Evolutionary conservation across 2,113 vertebrate species (phyloP).

Genomic region (human): GRCh38 chr2:145372001-145372500

Average conservation of each 20-base stretch:
- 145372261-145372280: not conserved
- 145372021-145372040: not conserved
- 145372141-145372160: not conserved
- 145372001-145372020: not conserved
- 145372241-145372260: not conserved
- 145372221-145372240: not conserved
- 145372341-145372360: not conserved
- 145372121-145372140: not conserved
- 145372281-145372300: not conserved
- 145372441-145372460: not conserved
- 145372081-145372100: not conserved
- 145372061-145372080: not conserved
- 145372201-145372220: not conserved
- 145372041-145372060: not conserved
- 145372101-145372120: not conserved
- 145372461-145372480: not conserved
- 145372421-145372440: not conserved
- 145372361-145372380: not conserved
- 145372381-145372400: not conserved
- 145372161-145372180: not conserved
- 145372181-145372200: not conserved
- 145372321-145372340: not conserved
- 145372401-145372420: not conserved
- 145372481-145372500: not conserved
- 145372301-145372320: not conserved